Evolutionary conservation across 1,140 invertebrate genomes (phyloP), one percentile per base, ranked within the genome.

Genomic region (Tetramorium simillimum): DNA sequence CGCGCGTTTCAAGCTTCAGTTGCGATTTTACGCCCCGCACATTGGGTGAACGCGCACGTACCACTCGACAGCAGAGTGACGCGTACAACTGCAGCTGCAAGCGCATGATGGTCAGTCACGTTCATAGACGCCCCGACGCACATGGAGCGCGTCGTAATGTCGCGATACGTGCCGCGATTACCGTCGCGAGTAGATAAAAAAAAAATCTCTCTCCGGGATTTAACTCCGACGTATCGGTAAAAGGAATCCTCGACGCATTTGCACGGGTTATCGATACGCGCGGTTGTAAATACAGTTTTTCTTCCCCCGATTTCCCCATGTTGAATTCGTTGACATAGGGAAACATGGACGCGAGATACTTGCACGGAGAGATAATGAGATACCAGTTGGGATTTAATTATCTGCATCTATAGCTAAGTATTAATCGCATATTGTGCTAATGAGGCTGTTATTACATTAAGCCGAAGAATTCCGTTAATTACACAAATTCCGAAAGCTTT

Each of bases 1-100:
- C 56, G 82, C 56, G 78, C 70, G 70, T 90, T 88, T 89, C 85
- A 77, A 90, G 70, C 91, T 89, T 91, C 87, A 85, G 85, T 88
- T 76, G 85, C 72, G 90, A 91, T 92, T 92, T 91, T 86, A 46
- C 58, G 58, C 21, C 56, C 56, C n/a, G 18, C 51, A 40, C 46
- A 33, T 63, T 18, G 46, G 10, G 14, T 49, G 53, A 40, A 53
- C 60, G 28, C 51, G 80, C 70, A 86, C 85, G 77, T 80, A 84
- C 18, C 18, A 18, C 24, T 84, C 69, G 80, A 84, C 69, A 75
- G 80, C 69, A 58, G 53, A 84, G 40, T 84, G 69, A 84, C 62
- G 75, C 49, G 86, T 67, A 78, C 88, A 87, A 56, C 37, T 89
- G 82, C 75, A 49, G 53, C 80, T 72, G 80, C 49, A 21, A 46